Evolutionary conservation across 2,888 invertebrate genomes (phyloP).

Genomic region (Muschampia plurimacula): DNA sequence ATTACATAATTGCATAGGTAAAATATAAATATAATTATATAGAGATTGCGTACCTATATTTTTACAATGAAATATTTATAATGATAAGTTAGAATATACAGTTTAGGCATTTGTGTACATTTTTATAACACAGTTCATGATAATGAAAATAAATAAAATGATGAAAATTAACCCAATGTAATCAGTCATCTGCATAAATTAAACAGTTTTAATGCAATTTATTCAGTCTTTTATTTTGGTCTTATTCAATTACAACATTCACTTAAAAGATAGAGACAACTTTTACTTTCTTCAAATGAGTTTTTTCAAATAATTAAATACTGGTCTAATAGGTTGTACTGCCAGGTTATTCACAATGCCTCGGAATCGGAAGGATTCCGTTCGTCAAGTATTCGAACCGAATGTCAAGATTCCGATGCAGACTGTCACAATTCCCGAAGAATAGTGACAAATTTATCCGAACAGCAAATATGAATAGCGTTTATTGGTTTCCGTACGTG

Average conservation of each 20-base stretch:
- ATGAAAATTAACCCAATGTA: constrained; percentile 63
- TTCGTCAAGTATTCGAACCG: too few species aligned
- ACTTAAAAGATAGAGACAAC: background rate
- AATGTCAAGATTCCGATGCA: too few species aligned
- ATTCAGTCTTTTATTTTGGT: constrained; percentile 72
- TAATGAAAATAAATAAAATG: constrained; percentile 48
- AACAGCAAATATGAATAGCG: too few species aligned
- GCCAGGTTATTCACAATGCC: too few species aligned
- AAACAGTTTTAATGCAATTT: constrained; percentile 66
- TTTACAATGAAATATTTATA: constrained; percentile 78
- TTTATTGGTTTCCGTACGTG: too few species aligned
- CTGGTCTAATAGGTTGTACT: too few species aligned
- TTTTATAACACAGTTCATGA: constrained; percentile 71
- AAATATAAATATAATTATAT: constrained; percentile 53
- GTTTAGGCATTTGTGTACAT: constrained; percentile 77
- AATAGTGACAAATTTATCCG: too few species aligned
- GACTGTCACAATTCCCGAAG: too few species aligned
- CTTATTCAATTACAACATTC: background rate
- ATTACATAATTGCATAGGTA: constrained; percentile 55
- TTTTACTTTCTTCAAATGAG: too few species aligned
- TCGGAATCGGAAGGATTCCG: too few species aligned
- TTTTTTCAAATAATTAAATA: too few species aligned
- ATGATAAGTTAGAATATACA: constrained; percentile 62
- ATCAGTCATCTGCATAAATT: constrained; percentile 74
- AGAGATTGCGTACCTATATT: constrained; percentile 71